Conservation (phyloP, 2,888 invertebrate species). For the Endomychus coccineus region DNA sequence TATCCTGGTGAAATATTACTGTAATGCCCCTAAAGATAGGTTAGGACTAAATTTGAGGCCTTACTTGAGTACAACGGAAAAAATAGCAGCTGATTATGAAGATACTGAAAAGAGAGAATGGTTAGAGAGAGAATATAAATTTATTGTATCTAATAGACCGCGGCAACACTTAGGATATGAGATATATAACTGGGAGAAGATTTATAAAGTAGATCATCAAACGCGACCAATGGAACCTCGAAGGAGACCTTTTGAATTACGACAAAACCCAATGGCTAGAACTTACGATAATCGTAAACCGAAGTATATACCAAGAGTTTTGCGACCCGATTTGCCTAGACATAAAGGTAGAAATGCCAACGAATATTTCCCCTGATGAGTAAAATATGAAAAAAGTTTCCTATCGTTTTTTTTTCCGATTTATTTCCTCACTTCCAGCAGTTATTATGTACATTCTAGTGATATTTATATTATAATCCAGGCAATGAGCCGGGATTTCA, state of each 20-base stretch:
- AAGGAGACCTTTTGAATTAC: conserved; percentile 62
- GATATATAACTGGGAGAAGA: conserved; percentile 72
- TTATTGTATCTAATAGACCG: conserved; percentile 60
- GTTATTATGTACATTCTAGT: too few relatives aligned
- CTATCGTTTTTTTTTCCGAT: too few relatives aligned
- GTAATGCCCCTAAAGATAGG: conserved; percentile 58
- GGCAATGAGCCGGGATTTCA: too few relatives aligned
- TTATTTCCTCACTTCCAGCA: too few relatives aligned
- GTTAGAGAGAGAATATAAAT: conserved; percentile 62
- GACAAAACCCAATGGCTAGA: conserved; percentile 55
- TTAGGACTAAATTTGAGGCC: conserved; percentile 62
- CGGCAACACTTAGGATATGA: conserved; percentile 58
- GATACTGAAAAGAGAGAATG: conserved; percentile 62
- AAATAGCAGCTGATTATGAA: conserved; percentile 58
- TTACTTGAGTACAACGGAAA: conserved; percentile 56
- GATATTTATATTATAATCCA: too few relatives aligned
- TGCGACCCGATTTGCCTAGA: conserved; percentile 54
- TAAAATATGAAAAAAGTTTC: neutral
- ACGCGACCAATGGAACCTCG: conserved; percentile 62
- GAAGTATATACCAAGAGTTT: conserved; percentile 60
- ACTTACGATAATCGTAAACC: conserved; percentile 60
- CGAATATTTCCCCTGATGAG: conserved; percentile 55
- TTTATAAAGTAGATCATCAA: conserved; percentile 67
- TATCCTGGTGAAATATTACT: conserved; percentile 65
- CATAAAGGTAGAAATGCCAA: conserved; percentile 57